phyloP scores from a whole-genome alignment of 2,113 vertebrate genomes.

The Bettongia penicillata region DNA sequence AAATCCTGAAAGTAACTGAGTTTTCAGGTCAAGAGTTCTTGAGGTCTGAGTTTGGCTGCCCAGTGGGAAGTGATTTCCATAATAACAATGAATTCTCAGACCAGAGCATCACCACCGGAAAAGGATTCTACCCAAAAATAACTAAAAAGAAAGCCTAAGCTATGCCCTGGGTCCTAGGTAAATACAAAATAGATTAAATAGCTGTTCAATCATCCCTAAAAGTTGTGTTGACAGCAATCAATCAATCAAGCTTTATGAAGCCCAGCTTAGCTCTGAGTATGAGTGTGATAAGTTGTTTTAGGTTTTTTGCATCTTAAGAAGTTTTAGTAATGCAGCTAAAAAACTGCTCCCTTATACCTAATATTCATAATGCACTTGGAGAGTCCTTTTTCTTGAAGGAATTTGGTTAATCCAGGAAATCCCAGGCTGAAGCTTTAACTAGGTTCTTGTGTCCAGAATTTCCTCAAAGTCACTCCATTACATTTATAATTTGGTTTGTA shows the following conservation, averaged over 20 bases:
- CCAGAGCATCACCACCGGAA: not conserved
- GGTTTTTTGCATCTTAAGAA: not conserved
- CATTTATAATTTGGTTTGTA: not conserved
- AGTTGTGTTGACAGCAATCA: not conserved
- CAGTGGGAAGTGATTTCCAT: too few species aligned
- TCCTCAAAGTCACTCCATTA: not conserved
- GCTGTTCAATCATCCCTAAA: not conserved
- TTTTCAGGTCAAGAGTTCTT: not conserved
- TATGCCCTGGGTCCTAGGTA: not conserved
- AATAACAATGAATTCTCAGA: not conserved
- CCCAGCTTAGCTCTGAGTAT: not conserved
- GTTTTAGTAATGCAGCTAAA: not conserved
- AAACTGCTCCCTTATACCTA: not conserved
- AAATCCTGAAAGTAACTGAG: not conserved
- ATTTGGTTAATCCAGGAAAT: not conserved
- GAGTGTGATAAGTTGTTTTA: not conserved
- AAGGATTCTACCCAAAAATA: not conserved
- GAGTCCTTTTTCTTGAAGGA: not conserved
- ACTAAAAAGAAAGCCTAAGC: not conserved
- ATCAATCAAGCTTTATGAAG: not conserved
- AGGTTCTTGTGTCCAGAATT: not conserved
- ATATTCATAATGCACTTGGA: not conserved
- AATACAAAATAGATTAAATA: not conserved
- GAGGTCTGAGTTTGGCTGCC: not conserved
- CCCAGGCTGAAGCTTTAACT: not conserved